Base-by-base conservation (phyloP, 2,797 vertebrate species). In the Clarias laeviceps region DNA sequence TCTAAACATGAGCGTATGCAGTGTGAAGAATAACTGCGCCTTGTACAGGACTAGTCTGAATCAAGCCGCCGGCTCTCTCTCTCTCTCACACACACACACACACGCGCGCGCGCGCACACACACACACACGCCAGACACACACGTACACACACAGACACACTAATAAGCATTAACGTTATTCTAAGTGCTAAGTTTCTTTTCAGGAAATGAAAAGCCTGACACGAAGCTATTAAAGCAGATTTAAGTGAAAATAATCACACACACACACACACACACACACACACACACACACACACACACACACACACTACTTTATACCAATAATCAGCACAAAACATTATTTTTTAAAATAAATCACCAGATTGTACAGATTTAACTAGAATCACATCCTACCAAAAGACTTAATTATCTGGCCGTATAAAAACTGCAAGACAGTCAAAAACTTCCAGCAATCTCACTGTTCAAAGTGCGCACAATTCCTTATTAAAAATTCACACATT, bases 121-220 rank as follows among this genome's bases (percentile, higher is more conserved):
- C 69, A 62, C 69, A 62, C 82, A 74, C 69, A 74, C 68, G 40
- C 82, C n/a, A n/a, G n/a, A 74, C 82, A 73, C 57, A 66, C 37
- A 50, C 70, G 64, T 37, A 92, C 93, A 93, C 93, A 90, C 96
- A 92, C 94, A 96, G 96, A 94, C 95, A 95, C 94, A 97, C 96
- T 97, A 97, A 98, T 98, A 97, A 97, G 96, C 97, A 96, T 97
- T 97, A 97, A 96, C 96, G 92, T 97, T 97, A 97, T 97, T 82
- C 29, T 97, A 97, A 97, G 96, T 95, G 96, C 96, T 96, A 97
- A 95, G 94, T 93, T 93, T 95, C 96, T 97, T 95, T 96, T 96
- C 95, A 94, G 93, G 92, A 90, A 94, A 94, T 95, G 94, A 94
- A 94, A 94, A 94, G 93, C 78, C 93, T 95, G 95, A 94, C 94